A percentile compares a stretch with the other conserved stretches of the same genome.
Evolutionary conservation across 2,888 invertebrate genomes (phyloP).

Genomic region (Tipula confusa): DNA sequence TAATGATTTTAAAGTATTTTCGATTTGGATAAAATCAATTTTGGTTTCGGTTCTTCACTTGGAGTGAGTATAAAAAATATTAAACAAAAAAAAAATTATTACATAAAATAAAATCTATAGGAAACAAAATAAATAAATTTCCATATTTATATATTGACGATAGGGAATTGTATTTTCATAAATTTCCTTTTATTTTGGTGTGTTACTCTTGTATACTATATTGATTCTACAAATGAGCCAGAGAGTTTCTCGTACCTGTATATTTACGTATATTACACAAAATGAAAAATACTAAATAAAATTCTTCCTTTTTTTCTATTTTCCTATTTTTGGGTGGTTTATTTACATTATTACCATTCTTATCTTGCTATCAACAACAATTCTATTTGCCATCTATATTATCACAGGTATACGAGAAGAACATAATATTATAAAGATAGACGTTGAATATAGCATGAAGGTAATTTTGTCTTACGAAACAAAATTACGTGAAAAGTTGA

Average conservation of each 20-base stretch:
- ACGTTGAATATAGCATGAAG: background rate
- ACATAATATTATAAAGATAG: background rate
- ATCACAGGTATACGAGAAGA: background rate
- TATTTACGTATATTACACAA: no score
- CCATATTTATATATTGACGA: background rate
- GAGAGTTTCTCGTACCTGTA: background rate
- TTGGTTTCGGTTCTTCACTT: background rate
- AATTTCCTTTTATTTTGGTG: no score
- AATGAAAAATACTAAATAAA: background rate
- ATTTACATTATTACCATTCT: background rate
- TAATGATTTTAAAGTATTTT: constrained; percentile 3
- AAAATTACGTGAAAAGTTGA: background rate
- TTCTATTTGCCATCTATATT: background rate
- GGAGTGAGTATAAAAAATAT: background rate
- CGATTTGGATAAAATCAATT: background rate
- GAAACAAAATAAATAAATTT: background rate
- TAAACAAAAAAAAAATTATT: background rate
- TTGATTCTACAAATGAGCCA: background rate
- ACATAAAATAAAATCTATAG: background rate
- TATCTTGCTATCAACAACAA: background rate
- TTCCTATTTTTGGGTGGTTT: background rate
- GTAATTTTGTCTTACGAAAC: background rate
- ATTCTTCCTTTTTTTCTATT: background rate
- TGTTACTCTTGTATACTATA: no score
- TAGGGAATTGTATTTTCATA: no score